These are phyloP conservation scores for Isurus oxyrinchus DNA, from an alignment of 2,113 vertebrate species.

Conservation along the genomic window DNA sequence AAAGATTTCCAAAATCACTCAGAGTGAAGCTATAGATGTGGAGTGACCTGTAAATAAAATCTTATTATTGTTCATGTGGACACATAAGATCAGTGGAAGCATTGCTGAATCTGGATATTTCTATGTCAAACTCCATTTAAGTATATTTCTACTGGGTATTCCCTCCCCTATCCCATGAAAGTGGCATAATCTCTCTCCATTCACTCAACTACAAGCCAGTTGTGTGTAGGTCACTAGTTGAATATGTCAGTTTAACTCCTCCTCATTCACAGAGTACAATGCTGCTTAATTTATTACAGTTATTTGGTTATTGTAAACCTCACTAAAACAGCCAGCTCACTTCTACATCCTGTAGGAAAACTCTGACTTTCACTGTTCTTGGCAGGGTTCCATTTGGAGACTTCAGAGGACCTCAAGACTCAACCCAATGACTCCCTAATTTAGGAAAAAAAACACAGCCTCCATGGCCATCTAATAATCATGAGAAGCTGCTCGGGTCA, in stretches of 20 bases:
- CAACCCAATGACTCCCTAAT: conserved; percentile 18
- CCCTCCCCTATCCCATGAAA: not conserved
- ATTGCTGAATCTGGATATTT: not conserved
- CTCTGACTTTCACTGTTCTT: not conserved
- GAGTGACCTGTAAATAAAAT: not conserved
- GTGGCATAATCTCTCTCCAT: not conserved
- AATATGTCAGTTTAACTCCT: not conserved
- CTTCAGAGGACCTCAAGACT: not conserved
- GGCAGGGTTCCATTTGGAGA: not conserved
- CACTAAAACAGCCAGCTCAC: not conserved
- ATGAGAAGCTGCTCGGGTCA: not conserved
- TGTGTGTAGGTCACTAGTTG: not conserved
- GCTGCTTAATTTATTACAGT: not conserved
- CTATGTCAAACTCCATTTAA: not conserved
- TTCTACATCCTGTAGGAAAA: not conserved
- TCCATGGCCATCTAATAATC: not conserved
- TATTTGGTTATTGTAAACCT: conserved; percentile 11
- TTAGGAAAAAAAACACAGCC: not conserved
- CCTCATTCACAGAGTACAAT: not conserved
- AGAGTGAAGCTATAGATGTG: not conserved
- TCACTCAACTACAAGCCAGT: not conserved
- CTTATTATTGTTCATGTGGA: not conserved
- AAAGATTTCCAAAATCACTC: not conserved
- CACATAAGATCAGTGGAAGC: not conserved
- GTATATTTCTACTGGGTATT: not conserved